These are phyloP conservation scores for Enoplosus armatus DNA, from an alignment of 2,797 vertebrate species.

Conservation along the genomic window DNA sequence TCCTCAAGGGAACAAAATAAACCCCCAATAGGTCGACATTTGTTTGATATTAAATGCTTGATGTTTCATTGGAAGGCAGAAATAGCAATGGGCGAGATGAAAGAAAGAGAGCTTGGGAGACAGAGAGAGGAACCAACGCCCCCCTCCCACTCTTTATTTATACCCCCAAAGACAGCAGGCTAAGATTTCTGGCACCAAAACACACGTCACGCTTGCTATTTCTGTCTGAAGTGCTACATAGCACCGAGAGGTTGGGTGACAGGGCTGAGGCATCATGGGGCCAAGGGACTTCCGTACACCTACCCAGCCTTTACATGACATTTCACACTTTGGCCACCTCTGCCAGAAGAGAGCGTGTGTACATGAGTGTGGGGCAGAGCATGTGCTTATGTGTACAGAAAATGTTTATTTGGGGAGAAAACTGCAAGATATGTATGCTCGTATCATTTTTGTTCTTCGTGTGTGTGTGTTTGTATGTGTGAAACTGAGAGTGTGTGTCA, in stretches of 20 bases:
- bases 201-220: constrained; percentile 85
- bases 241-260: constrained; percentile 81
- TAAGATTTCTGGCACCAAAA: constrained; percentile 91
- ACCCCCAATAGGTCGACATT: not conserved
- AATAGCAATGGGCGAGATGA: constrained; percentile 44
- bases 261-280: constrained; percentile 68
- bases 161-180: constrained; percentile 78
- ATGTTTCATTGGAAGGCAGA: constrained; percentile 26
- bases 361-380: not conserved
- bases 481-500: constrained; percentile 38
- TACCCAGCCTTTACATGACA: constrained; percentile 59
- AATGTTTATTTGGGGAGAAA: not conserved
- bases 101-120: constrained; percentile 52
- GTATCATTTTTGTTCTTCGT: not conserved
- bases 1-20: not conserved
- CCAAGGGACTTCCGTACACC: constrained; percentile 67
- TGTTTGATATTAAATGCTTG: not conserved
- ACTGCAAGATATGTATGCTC: not conserved
- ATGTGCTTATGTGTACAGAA: not conserved
- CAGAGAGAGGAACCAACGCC: constrained; percentile 42
- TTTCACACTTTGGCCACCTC: constrained; percentile 58
- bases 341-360: constrained; percentile 10
- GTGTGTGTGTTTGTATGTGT: constrained; percentile 3
- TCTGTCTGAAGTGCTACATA: constrained; percentile 83
- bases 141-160: constrained; percentile 73